Conservation (phyloP, 1,140 invertebrate genomes). For the Nylanderia fulva region DNA sequence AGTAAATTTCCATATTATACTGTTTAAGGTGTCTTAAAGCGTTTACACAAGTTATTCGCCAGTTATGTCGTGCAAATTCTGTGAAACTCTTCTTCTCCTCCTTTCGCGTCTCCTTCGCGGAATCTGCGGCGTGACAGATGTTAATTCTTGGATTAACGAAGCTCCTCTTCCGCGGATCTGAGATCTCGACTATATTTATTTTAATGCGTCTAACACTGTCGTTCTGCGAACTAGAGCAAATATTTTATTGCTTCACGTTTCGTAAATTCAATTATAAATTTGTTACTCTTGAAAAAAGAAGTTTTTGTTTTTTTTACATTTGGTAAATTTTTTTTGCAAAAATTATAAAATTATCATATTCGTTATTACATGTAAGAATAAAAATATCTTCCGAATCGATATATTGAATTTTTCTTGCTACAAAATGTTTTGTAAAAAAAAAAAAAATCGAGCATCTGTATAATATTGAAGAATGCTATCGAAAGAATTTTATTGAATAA, state of each 20-base stretch:
- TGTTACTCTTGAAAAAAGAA: too few relatives aligned
- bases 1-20: slow-evolving; percentile 42
- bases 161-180: neutral
- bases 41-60: slow-evolving; percentile 44
- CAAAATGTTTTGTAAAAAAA: too few relatives aligned
- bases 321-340: too few relatives aligned
- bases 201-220: neutral
- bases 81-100: slow-evolving; percentile 1
- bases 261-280: too few relatives aligned
- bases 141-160: slow-evolving; percentile 29
- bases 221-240: neutral
- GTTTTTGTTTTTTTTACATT: too few relatives aligned
- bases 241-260: neutral
- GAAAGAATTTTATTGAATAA: too few relatives aligned
- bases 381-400: too few relatives aligned
- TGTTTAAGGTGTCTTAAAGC: slow-evolving; percentile 34
- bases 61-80: slow-evolving; percentile 26
- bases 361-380: too few relatives aligned
- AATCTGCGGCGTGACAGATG: neutral
- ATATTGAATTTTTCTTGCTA: too few relatives aligned
- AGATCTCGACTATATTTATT: neutral
- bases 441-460: too few relatives aligned
- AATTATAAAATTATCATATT: too few relatives aligned
- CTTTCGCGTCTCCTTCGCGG: neutral
- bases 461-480: too few relatives aligned